phyloP scores from a whole-genome alignment of 2,113 vertebrate species.

The Labeo rohita region DNA sequence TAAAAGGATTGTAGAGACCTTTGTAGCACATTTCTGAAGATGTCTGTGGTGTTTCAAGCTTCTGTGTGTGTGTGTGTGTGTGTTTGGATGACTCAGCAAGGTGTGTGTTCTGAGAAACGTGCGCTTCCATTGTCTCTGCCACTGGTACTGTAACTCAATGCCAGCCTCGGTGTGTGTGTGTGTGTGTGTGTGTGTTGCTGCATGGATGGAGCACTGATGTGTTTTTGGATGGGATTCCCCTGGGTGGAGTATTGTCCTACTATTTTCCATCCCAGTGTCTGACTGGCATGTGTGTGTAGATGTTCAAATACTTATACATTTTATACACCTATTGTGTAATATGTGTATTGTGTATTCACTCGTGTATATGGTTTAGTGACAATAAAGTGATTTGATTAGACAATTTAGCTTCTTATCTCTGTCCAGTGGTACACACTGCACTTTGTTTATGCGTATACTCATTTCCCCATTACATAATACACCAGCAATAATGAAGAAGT shows the following conservation, averaged over 20 bases:
- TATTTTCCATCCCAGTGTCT: slow-evolving; percentile 28
- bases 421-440: slow-evolving; percentile 8
- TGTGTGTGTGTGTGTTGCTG: neutral
- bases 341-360: neutral
- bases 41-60: neutral
- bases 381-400: neutral
- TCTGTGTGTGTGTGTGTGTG: neutral
- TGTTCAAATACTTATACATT: neutral
- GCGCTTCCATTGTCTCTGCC: slow-evolving; percentile 4
- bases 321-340: neutral
- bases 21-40: neutral
- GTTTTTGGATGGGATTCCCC: slow-evolving; percentile 35
- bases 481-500: slow-evolving; percentile 1
- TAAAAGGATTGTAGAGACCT: neutral
- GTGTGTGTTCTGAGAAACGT: slow-evolving; percentile 28
- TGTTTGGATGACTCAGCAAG: slow-evolving; percentile 29
- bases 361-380: neutral
- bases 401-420: slow-evolving; percentile 23
- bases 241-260: slow-evolving; percentile 11
- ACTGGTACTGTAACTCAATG: slow-evolving; percentile 20
- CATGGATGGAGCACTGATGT: neutral
- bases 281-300: slow-evolving; percentile 1
- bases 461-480: slow-evolving; percentile 48
- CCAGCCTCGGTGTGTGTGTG: neutral
- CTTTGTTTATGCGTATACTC: slow-evolving; percentile 36